Percentiles rank a stretch among this genome's conserved stretches.
Conservation (phyloP, 2,113 vertebrate species). For the Zosterops pallidus region DNA sequence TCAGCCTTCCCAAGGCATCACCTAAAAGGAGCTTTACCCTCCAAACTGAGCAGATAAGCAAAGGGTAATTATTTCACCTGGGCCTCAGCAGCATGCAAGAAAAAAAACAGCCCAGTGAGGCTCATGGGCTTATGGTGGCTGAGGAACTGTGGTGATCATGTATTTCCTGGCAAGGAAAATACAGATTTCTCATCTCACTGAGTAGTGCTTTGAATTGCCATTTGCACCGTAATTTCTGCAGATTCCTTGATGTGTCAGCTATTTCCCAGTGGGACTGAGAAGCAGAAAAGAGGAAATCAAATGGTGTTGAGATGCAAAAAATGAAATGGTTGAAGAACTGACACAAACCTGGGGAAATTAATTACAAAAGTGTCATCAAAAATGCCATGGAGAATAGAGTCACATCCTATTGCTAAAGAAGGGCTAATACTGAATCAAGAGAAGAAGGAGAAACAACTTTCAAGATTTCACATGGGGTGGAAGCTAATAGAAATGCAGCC, state of each 20-base stretch:
- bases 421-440: neutral
- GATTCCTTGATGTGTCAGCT: neutral
- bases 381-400: neutral
- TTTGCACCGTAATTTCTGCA: neutral
- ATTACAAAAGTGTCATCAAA: neutral
- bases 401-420: neutral
- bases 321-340: neutral
- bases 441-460: neutral
- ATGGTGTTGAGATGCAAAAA: neutral
- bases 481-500: neutral
- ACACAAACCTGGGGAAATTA: neutral
- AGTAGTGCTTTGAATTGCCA: neutral
- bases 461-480: neutral
- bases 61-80: neutral
- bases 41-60: neutral
- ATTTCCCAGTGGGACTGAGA: neutral
- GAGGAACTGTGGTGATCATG: neutral
- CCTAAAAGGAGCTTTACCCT: neutral
- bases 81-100: neutral
- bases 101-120: neutral
- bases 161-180: neutral
- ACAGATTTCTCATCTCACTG: neutral
- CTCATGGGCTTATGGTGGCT: neutral
- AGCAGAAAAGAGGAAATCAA: neutral
- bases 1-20: neutral